A percentile compares a stretch with the other conserved stretches of the same genome.
phyloP scores from a whole-genome alignment of 2,888 invertebrate species.

The Drosophila fulvimacula region DNA sequence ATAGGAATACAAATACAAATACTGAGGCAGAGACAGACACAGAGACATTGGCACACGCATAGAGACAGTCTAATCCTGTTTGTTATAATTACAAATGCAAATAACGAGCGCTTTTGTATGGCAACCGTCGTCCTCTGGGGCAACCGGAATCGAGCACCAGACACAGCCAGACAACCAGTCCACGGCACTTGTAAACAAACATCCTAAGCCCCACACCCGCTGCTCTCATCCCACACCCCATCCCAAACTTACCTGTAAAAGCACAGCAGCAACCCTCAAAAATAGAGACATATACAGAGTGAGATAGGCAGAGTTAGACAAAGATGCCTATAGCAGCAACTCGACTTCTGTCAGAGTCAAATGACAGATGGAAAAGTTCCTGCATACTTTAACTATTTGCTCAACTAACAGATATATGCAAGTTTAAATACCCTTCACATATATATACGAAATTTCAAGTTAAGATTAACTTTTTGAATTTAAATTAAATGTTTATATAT shows the following conservation, averaged over 20 bases:
- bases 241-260: conserved; percentile 60
- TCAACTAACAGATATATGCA: neutral
- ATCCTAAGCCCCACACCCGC: conserved; percentile 6
- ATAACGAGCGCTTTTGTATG: conserved; percentile 77
- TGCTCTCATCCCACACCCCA: neutral
- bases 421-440: neutral
- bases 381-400: neutral
- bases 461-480: no score
- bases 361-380: conserved; percentile 52
- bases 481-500: no score
- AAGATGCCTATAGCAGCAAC: conserved; percentile 14
- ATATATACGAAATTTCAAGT: no score
- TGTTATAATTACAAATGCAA: conserved; percentile 84
- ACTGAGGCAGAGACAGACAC: neutral
- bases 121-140: conserved; percentile 51
- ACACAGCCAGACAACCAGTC: conserved; percentile 39
- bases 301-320: conserved; percentile 10
- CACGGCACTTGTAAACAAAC: conserved; percentile 56
- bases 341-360: conserved; percentile 59
- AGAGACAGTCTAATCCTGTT: conserved; percentile 80
- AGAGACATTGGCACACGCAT: conserved; percentile 28
- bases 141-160: conserved; percentile 50
- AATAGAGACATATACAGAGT: conserved; percentile 11
- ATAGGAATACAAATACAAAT: conserved; percentile 30
- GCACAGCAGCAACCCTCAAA: conserved; percentile 65